Evolutionary conservation across 2,888 invertebrate genomes (phyloP).

Genomic region (Hirudinaria manillensis): DNA sequence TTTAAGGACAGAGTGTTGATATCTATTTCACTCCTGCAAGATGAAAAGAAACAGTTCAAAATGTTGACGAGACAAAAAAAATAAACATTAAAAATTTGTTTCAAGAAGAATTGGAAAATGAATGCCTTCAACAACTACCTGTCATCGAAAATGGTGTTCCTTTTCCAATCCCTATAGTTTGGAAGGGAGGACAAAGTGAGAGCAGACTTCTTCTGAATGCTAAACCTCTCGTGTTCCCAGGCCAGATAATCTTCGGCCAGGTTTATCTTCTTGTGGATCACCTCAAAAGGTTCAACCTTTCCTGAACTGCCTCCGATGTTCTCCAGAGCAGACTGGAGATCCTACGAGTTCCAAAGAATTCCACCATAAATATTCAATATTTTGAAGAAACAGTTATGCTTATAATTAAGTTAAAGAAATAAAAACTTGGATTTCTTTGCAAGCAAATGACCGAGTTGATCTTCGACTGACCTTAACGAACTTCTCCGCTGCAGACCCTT

Average conservation of each 20-base stretch:
- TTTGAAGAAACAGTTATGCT: too few relatives aligned
- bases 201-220: slow-evolving; percentile 81
- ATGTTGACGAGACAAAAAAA: too few relatives aligned
- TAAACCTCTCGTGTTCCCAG: slow-evolving; percentile 96
- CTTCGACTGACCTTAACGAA: slow-evolving; percentile 55
- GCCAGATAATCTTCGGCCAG: slow-evolving; percentile 81
- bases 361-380: too few relatives aligned
- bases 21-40: slow-evolving; percentile 55
- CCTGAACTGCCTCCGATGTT: slow-evolving; percentile 47
- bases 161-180: slow-evolving; percentile 48
- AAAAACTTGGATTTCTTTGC: background rate
- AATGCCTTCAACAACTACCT: slow-evolving; percentile 42
- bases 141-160: slow-evolving; percentile 55
- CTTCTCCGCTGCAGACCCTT: slow-evolving; percentile 67
- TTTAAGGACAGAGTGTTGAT: slow-evolving; percentile 63
- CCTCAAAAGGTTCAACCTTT: slow-evolving; percentile 43
- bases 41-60: background rate
- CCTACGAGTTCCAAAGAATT: slow-evolving; percentile 15
- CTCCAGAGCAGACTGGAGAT: background rate
- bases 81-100: too few relatives aligned
- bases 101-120: too few relatives aligned
- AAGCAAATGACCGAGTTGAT: background rate
- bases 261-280: slow-evolving; percentile 86
- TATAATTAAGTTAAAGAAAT: too few relatives aligned
- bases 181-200: slow-evolving; percentile 78